Conservation (phyloP, 2,888 invertebrate genomes). For the Drosophila anceps region DNA sequence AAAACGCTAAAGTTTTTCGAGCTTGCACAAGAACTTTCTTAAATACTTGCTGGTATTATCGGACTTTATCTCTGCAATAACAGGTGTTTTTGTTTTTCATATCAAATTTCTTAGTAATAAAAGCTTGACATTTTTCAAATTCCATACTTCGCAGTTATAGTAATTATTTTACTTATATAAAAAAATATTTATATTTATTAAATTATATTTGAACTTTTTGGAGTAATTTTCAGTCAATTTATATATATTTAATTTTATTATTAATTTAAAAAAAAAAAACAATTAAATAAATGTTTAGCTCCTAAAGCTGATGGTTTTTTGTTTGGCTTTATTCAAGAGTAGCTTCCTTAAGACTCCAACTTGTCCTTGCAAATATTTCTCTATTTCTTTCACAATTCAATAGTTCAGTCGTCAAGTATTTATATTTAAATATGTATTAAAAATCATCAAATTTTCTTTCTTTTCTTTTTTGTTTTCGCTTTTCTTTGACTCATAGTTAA, state of each 20-base stretch:
- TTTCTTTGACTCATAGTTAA: constrained; percentile 30
- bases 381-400: not conserved
- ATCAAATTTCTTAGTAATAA: not conserved
- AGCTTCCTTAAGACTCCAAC: not conserved
- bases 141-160: not conserved
- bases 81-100: not conserved
- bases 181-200: no score
- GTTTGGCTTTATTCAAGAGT: not conserved
- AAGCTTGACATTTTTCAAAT: no score
- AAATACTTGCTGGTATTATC: not conserved
- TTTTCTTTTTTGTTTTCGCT: not conserved
- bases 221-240: no score
- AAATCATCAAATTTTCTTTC: not conserved
- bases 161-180: not conserved
- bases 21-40: not conserved
- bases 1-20: not conserved
- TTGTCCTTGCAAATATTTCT: not conserved
- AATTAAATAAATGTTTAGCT: no score
- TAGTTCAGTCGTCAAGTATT: not conserved
- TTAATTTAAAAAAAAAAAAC: not conserved
- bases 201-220: no score
- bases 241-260: not conserved
- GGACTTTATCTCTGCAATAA: not conserved
- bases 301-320: not conserved
- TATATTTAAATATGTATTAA: not conserved